These are phyloP conservation scores for Leptothorax acervorum DNA, from an alignment of 2,888 invertebrate species.

Conservation along the genomic window DNA sequence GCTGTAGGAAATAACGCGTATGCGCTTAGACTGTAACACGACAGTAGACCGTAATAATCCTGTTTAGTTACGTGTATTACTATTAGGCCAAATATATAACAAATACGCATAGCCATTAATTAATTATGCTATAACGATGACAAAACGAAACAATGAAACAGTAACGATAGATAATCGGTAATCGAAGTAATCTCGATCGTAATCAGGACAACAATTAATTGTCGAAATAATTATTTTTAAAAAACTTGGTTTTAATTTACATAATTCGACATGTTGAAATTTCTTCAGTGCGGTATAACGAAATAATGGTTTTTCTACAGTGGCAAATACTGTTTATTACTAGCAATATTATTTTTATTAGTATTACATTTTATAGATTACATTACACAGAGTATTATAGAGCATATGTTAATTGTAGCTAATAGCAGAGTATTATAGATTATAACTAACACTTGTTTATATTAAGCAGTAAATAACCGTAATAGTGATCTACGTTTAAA, in stretches of 20 bases:
- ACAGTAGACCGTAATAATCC: constrained; percentile 60
- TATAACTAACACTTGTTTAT: constrained; percentile 21
- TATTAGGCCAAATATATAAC: constrained; percentile 70
- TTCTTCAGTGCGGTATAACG: neutral
- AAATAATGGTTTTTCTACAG: neutral
- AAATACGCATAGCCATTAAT: constrained; percentile 67
- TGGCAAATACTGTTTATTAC: constrained; percentile 11
- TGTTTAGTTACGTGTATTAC: constrained; percentile 70
- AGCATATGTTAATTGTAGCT: neutral
- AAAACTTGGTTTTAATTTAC: neutral
- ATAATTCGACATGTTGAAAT: neutral
- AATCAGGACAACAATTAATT: constrained; percentile 56
- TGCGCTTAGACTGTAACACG: constrained; percentile 65
- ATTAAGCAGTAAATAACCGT: neutral
- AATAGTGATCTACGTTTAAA: neutral
- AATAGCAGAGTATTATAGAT: constrained; percentile 20
- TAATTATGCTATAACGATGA: constrained; percentile 49
- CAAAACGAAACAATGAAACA: constrained; percentile 55
- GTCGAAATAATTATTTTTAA: neutral
- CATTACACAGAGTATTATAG: constrained; percentile 29
- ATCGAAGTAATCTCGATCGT: constrained; percentile 54
- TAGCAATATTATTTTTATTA: constrained; percentile 25
- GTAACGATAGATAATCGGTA: constrained; percentile 53
- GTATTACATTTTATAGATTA: constrained; percentile 36
- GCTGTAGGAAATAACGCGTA: constrained; percentile 65